Conservation (phyloP, 2,888 invertebrate genomes). For the Alloplasta piceator region DNA sequence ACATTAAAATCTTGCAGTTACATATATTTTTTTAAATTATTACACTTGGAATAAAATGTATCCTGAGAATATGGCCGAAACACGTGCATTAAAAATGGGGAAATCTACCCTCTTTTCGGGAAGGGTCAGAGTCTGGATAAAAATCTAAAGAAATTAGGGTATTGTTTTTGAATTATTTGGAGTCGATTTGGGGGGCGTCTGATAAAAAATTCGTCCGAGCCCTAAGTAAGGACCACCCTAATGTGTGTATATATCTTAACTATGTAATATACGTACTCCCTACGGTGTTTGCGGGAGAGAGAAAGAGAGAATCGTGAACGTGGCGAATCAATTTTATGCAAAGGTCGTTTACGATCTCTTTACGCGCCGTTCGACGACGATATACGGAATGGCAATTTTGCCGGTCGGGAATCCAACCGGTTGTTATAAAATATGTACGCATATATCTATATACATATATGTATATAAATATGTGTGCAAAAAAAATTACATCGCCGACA, state of each 20-base stretch:
- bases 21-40: too few relatives aligned
- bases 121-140: too few relatives aligned
- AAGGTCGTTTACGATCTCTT: conserved; percentile 75
- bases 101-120: too few relatives aligned
- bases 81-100: too few relatives aligned
- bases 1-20: too few relatives aligned
- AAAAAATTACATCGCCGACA: conserved; percentile 15
- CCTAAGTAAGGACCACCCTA: too few relatives aligned
- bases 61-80: too few relatives aligned
- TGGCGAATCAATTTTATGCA: conserved; percentile 76
- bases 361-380: conserved; percentile 66
- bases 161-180: too few relatives aligned
- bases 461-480: not conserved
- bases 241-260: not conserved
- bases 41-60: too few relatives aligned
- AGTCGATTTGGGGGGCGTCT: too few relatives aligned
- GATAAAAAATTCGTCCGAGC: too few relatives aligned
- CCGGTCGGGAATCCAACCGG: conserved; percentile 26
- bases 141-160: too few relatives aligned
- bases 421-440: conserved; percentile 17
- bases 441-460: not conserved
- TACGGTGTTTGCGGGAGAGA: conserved; percentile 38
- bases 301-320: conserved; percentile 56
- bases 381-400: conserved; percentile 64
- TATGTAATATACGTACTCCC: conserved; percentile 39